These are phyloP conservation scores for Emmelina monodactyla DNA, from an alignment of 2,888 invertebrate species.

Conservation along the genomic window DNA sequence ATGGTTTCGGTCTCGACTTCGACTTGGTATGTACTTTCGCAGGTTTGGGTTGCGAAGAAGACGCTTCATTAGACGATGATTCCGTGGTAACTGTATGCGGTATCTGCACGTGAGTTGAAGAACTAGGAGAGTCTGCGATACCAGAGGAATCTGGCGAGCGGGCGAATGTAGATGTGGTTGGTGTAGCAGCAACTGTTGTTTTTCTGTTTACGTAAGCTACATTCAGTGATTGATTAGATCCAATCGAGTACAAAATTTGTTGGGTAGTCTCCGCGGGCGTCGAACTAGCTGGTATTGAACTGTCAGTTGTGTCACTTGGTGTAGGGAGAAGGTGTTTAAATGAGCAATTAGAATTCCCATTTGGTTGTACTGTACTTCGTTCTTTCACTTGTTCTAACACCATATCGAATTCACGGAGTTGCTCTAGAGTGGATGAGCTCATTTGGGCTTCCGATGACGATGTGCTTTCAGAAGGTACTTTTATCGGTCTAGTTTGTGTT, in stretches of 20 bases:
- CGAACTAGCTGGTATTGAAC: conserved; percentile 25
- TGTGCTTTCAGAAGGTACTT: conserved; percentile 36
- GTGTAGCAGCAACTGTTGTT: conserved; percentile 34
- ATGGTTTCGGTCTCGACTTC: conserved; percentile 66
- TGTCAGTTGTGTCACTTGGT: conserved; percentile 33
- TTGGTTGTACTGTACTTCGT: conserved; percentile 71
- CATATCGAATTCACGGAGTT: conserved; percentile 80
- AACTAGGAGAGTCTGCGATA: conserved; percentile 37
- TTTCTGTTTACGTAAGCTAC: conserved; percentile 53
- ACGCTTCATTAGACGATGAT: conserved; percentile 23
- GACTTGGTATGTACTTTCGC: conserved; percentile 41
- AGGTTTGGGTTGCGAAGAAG: conserved; percentile 29
- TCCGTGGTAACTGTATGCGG: conserved; percentile 38
- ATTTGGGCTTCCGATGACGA: conserved; percentile 66
- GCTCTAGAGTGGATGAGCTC: conserved; percentile 79
- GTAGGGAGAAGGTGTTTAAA: conserved; percentile 28
- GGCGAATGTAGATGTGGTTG: conserved; percentile 36
- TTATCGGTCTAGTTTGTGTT: conserved; percentile 31
- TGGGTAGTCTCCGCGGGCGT: conserved; percentile 31
- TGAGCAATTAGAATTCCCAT: conserved; percentile 23
- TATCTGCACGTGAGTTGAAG: conserved; percentile 36
- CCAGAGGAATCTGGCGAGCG: conserved; percentile 52
- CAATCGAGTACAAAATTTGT: conserved; percentile 48
- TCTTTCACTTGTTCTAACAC: conserved; percentile 84
- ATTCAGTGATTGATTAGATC: conserved; percentile 40